phyloP scores from a whole-genome alignment of 1,140 invertebrate species.

The Drosophila parvula region DNA sequence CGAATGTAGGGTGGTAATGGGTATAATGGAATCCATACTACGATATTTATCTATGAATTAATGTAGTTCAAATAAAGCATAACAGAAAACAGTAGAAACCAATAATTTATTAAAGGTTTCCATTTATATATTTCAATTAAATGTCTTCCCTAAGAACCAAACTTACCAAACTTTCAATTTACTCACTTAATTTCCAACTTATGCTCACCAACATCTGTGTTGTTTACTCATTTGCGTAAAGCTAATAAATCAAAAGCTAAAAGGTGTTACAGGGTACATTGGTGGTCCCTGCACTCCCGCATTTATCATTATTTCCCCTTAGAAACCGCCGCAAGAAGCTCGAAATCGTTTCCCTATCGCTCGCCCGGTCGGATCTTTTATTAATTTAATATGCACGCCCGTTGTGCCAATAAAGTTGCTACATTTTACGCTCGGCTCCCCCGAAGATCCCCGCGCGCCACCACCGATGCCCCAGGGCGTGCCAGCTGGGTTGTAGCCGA shows the following conservation, averaged over 20 bases:
- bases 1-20: neutral
- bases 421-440: conserved; percentile 70
- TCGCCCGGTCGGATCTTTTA: conserved; percentile 50
- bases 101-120: too few species aligned
- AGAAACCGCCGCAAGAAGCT: conserved; percentile 21
- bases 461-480: conserved; percentile 33
- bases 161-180: too few species aligned
- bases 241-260: neutral
- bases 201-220: neutral
- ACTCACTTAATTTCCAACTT: neutral
- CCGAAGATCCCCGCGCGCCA: conserved; percentile 6
- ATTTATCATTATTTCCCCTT: conserved; percentile 3
- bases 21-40: neutral
- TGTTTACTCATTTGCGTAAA: neutral
- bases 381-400: conserved; percentile 80
- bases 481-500: conserved; percentile 47
- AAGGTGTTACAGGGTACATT: conserved; percentile 15
- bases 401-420: conserved; percentile 78
- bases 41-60: neutral
- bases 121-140: neutral
- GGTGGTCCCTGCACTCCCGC: neutral
- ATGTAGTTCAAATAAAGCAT: too few species aligned
- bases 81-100: neutral
- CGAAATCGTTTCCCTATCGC: conserved; percentile 27
- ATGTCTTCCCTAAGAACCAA: accelerated